A percentile compares a stretch with the other conserved stretches of the same genome.
phyloP scores from a whole-genome alignment of 1,140 invertebrate genomes.

The Cydia amplana region DNA sequence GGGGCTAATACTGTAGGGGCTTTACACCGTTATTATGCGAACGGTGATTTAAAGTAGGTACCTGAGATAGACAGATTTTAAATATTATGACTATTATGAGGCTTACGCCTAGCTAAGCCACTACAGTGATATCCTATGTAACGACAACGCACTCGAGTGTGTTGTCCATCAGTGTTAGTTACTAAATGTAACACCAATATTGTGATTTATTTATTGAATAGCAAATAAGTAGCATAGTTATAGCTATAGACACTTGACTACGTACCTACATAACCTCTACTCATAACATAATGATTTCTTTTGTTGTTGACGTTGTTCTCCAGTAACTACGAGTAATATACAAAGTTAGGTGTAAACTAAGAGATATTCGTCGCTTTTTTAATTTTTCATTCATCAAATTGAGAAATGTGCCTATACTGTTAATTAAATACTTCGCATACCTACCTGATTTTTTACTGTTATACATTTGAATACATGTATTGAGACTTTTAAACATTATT shows the following conservation, averaged over 20 bases:
- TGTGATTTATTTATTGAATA: slow-evolving; percentile 28
- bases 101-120: too few species aligned
- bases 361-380: not conserved
- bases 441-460: not conserved
- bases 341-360: not conserved
- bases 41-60: too few species aligned
- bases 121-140: too few species aligned
- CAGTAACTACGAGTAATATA: slow-evolving; percentile 1
- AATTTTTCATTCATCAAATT: slow-evolving; percentile 2
- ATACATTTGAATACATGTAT: slow-evolving; percentile 35
- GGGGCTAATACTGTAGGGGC: too few species aligned
- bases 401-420: slow-evolving; percentile 30
- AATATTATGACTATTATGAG: too few species aligned
- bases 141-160: too few species aligned
- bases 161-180: slow-evolving; percentile 1
- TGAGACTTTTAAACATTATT: slow-evolving; percentile 28
- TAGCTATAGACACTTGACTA: not conserved
- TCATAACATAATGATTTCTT: not conserved
- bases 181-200: slow-evolving; percentile 29
- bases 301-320: slow-evolving; percentile 21
- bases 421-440: slow-evolving; percentile 13
- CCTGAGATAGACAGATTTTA: too few species aligned
- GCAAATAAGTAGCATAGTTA: slow-evolving; percentile 3
- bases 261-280: slow-evolving; percentile 18
- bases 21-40: too few species aligned